Evolutionary conservation across 2,888 invertebrate species (phyloP).

Genomic region (Ectobius pallidus): DNA sequence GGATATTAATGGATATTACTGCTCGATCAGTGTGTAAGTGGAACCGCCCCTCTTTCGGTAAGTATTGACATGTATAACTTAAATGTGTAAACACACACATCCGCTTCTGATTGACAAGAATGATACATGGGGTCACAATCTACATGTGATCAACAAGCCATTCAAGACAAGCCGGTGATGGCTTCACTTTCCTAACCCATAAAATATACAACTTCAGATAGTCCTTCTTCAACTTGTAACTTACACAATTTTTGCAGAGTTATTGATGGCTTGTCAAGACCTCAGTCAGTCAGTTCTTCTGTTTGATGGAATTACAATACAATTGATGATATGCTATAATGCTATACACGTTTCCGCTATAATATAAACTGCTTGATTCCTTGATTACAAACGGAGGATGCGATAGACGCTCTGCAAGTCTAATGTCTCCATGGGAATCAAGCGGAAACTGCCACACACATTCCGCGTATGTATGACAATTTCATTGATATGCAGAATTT

Average conservation of each 20-base stretch:
- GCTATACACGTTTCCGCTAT: slow-evolving; percentile 5
- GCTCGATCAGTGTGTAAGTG: too few species aligned
- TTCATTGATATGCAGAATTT: too few species aligned
- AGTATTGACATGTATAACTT: too few species aligned
- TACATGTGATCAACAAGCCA: too few species aligned
- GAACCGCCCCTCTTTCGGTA: too few species aligned
- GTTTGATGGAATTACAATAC: slow-evolving; percentile 9
- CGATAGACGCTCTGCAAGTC: neutral
- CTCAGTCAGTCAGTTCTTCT: slow-evolving; percentile 1
- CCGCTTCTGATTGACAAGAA: too few species aligned
- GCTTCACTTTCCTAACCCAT: neutral
- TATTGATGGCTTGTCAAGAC: slow-evolving; percentile 12
- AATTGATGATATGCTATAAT: slow-evolving; percentile 7
- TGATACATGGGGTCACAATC: neutral
- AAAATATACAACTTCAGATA: neutral
- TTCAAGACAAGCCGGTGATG: too few species aligned
- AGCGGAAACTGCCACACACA: too few species aligned
- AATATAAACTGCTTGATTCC: slow-evolving; percentile 11
- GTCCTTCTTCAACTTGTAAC: neutral
- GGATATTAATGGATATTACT: too few species aligned
- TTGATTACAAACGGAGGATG: slow-evolving; percentile 15
- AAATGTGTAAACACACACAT: too few species aligned
- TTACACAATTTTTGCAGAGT: too few species aligned
- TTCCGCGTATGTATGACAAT: too few species aligned
- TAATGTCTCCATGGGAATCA: neutral